Percentiles rank a stretch among this genome's conserved stretches.
phyloP scores from a whole-genome alignment of 2,113 vertebrate species.

The Oryzias javanicus region DNA sequence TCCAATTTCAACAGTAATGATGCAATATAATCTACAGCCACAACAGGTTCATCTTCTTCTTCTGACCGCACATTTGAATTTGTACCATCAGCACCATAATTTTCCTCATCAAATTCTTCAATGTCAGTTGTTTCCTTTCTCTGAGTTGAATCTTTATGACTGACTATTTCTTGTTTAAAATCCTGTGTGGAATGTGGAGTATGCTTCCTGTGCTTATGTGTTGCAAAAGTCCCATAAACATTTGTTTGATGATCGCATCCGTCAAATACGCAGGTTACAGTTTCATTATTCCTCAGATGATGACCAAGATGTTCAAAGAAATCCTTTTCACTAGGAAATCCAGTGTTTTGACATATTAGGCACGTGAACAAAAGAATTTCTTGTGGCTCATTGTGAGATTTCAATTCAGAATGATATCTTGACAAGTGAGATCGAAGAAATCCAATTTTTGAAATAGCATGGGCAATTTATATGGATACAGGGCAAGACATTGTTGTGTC shows the following conservation, averaged over 20 bases:
- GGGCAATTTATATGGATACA: slow-evolving; percentile 6
- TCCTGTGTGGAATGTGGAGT: not conserved
- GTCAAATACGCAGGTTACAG: slow-evolving; percentile 4
- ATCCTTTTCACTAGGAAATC: slow-evolving; percentile 6
- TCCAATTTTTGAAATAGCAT: not conserved
- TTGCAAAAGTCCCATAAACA: slow-evolving; percentile 14
- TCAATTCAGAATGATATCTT: not conserved
- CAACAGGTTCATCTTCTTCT: not conserved
- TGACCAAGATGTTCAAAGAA: slow-evolving; percentile 9
- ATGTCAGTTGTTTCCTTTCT: not conserved
- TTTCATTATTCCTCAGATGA: slow-evolving; percentile 11
- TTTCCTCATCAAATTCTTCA: not conserved
- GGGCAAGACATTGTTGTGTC: slow-evolving; percentile 7
- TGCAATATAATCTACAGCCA: slow-evolving; percentile 2
- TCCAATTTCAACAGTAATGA: slow-evolving; percentile 18
- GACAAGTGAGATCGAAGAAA: not conserved
- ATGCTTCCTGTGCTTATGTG: slow-evolving; percentile 14
- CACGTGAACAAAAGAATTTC: slow-evolving; percentile 1
- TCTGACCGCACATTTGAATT: not conserved
- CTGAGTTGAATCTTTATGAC: not conserved
- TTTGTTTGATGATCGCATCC: slow-evolving; percentile 11
- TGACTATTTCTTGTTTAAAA: slow-evolving; percentile 9
- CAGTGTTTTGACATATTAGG: not conserved
- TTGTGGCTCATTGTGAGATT: not conserved
- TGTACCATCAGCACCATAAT: not conserved